Evolutionary conservation across 2,888 invertebrate species (phyloP).

Genomic region (Pyrgus malvae): DNA sequence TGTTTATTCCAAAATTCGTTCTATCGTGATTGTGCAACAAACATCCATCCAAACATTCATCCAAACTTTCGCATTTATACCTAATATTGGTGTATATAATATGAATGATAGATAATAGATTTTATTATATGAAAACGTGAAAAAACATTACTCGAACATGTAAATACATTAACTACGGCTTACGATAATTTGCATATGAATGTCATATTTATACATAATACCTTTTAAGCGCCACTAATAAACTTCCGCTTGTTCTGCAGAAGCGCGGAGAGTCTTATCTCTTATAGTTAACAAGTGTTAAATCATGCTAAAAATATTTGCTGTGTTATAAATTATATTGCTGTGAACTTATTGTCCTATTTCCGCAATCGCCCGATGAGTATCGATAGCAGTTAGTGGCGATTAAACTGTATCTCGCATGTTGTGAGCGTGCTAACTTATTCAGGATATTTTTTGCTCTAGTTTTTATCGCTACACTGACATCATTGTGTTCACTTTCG

Average conservation of each 20-base stretch:
- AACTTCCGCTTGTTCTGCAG: conserved; percentile 51
- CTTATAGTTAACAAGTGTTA: conserved; percentile 12
- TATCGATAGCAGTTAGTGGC: conserved; percentile 35
- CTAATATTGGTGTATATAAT: neutral
- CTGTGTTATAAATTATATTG: too few species aligned
- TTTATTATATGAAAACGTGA: conserved; percentile 4
- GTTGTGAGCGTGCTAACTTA: conserved; percentile 59
- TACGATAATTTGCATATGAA: conserved; percentile 48
- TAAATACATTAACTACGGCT: conserved; percentile 38
- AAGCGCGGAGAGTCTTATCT: neutral
- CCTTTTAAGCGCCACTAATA: conserved; percentile 45
- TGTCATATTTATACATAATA: conserved; percentile 42
- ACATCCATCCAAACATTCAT: too few species aligned
- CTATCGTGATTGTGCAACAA: too few species aligned
- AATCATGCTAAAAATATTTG: conserved; percentile 1
- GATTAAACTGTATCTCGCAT: conserved; percentile 55
- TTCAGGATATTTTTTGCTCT: conserved; percentile 68
- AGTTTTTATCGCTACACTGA: conserved; percentile 67
- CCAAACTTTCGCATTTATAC: too few species aligned
- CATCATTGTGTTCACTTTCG: conserved; percentile 78
- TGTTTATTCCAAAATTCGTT: too few species aligned
- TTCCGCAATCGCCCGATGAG: conserved; percentile 1
- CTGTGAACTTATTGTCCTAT: neutral
- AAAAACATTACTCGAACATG: conserved; percentile 23
- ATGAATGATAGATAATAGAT: neutral